Percentiles rank a stretch among this genome's conserved stretches.
These are phyloP conservation scores for Barypeithes pellucidus DNA, from an alignment of 2,888 invertebrate genomes.

Conservation along the genomic window DNA sequence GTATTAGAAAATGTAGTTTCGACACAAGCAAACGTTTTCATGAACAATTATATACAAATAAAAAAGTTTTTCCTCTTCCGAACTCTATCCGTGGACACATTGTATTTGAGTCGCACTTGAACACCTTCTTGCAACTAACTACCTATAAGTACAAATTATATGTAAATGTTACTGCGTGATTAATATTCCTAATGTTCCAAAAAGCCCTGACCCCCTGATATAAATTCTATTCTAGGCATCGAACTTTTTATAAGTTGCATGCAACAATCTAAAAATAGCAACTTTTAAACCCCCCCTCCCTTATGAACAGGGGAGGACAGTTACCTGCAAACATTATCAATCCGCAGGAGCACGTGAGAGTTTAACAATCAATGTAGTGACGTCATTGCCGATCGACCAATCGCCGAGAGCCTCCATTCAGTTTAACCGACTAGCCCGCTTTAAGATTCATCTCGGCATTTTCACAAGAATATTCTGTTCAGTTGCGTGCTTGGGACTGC, in stretches of 20 bases:
- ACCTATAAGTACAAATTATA: too few relatives aligned
- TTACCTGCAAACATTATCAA: conserved; percentile 64
- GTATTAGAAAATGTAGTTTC: too few relatives aligned
- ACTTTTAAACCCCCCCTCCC: conserved; percentile 28
- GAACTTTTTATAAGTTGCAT: conserved; percentile 24
- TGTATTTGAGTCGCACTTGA: too few relatives aligned
- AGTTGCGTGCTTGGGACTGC: conserved; percentile 50
- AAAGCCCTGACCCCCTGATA: background rate
- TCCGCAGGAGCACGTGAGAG: conserved; percentile 72
- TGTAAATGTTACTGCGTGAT: too few relatives aligned
- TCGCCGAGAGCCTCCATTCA: conserved; percentile 80
- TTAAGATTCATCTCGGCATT: conserved; percentile 68
- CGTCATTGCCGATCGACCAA: conserved; percentile 80
- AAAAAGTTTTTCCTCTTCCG: too few relatives aligned
- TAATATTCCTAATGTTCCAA: background rate
- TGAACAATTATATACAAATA: too few relatives aligned
- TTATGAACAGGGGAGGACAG: conserved; percentile 46
- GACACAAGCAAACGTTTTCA: too few relatives aligned
- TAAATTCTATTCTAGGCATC: conserved; percentile 15
- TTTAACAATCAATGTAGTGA: conserved; percentile 82
- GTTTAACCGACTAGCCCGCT: conserved; percentile 66
- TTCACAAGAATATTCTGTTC: conserved; percentile 52
- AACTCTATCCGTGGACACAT: too few relatives aligned
- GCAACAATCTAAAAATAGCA: conserved; percentile 50
- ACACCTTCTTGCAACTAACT: too few relatives aligned